Percentiles rank a stretch among this genome's conserved stretches.
Conservation (phyloP, 2,113 vertebrate species). For the Pterocles burchelli region DNA sequence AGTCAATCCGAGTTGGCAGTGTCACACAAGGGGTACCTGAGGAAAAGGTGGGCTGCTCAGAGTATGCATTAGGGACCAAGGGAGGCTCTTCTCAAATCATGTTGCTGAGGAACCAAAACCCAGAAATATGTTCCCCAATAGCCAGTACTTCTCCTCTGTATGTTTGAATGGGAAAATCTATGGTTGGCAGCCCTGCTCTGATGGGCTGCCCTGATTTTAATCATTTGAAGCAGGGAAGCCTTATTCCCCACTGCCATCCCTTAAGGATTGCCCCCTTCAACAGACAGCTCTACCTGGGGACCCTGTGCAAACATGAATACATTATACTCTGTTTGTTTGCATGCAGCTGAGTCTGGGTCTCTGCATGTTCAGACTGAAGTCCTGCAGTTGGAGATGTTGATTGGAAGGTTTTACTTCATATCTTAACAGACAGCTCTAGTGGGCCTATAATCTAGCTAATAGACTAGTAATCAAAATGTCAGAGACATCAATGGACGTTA, state of each 20-base stretch:
- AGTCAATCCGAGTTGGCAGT: rapidly evolving
- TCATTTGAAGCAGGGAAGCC: neutral
- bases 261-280: neutral
- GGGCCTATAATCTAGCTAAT: neutral
- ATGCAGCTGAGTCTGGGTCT: neutral
- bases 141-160: neutral
- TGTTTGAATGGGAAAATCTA: neutral
- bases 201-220: neutral
- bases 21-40: neutral
- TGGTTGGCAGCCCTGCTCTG: neutral
- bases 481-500: neutral
- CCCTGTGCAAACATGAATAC: neutral
- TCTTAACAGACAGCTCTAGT: neutral
- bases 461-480: neutral
- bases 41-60: neutral
- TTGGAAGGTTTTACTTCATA: neutral
- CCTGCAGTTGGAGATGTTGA: neutral
- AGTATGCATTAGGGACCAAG: neutral
- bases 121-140: neutral
- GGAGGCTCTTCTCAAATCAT: neutral
- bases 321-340: neutral
- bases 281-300: neutral
- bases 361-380: neutral
- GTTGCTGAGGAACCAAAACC: neutral
- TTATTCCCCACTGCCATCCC: neutral